Conservation (phyloP, 2,888 invertebrate species). For the Agrochola lychnidis region DNA sequence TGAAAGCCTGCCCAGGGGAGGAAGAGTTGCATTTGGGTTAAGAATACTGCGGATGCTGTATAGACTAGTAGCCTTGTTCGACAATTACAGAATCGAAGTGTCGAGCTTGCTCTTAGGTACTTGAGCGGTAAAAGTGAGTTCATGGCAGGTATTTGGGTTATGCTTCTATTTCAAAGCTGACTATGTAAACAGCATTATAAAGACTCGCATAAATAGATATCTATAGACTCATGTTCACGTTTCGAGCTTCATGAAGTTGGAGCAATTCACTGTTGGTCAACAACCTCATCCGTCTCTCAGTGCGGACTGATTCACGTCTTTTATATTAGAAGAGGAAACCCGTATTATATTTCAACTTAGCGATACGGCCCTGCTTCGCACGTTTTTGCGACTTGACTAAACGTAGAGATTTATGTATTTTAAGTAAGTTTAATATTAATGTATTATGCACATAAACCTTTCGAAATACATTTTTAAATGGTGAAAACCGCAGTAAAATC, state of each 20-base stretch:
- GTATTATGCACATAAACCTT: too few species aligned
- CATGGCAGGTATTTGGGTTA: not conserved
- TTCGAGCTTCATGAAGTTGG: not conserved
- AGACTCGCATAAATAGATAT: not conserved
- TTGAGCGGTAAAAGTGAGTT: not conserved
- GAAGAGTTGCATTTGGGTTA: conserved; percentile 42
- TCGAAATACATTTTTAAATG: too few species aligned
- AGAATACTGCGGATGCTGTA: conserved; percentile 15
- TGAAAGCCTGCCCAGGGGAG: conserved; percentile 57
- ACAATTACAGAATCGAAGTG: conserved; percentile 9
- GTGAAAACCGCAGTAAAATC: too few species aligned
- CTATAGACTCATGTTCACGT: not conserved
- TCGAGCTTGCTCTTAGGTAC: not conserved
- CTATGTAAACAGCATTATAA: not conserved
- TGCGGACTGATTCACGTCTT: not conserved
- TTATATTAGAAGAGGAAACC: not conserved
- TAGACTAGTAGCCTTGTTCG: conserved; percentile 2
- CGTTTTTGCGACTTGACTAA: not conserved
- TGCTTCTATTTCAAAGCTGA: not conserved
- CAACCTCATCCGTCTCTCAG: too few species aligned
- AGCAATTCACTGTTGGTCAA: too few species aligned
- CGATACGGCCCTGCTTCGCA: not conserved
- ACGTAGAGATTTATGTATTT: not conserved
- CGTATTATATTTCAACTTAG: not conserved
- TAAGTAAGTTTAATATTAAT: too few species aligned